Base-by-base conservation (phyloP, 1,140 invertebrate genomes). In the Tribolium castaneum region DNA sequence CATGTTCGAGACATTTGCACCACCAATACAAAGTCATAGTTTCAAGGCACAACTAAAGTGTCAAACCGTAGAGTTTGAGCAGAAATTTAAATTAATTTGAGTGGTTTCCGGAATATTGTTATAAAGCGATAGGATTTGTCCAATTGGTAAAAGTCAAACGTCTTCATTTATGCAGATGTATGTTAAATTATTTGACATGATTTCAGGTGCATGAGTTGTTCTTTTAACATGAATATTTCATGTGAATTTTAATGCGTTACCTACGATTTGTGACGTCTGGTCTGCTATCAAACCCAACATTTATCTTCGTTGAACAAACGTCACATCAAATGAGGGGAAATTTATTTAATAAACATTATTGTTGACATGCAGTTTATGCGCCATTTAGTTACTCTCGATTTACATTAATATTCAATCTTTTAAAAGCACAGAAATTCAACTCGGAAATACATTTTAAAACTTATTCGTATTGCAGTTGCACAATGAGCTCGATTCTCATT, bases 61-160 rank as follows among this genome's bases (percentile, higher is more conserved):
- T 35, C 59, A 35, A 35, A 35, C 25, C 9, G 59, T 2, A 35
- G 25, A 35, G 12, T 13, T 22, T 19, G 54, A n/a, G 2, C 59
- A 13, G 59, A 66, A 34, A 66, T 66, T 66, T 66, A 66, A 66
- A 66, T 66, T 66, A 66, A 66, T 66, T 66, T 66, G 30, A 35
- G 59, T 66, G 59, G 59, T 66, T 66, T 34, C 59, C 22, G 14
- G 59, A 66, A 66, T 66, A 66, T 12, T 35, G 19, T 66, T 66
- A 35, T 30, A 35, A 35, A 35, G 16, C 16, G 16, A 19, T 19
- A n/a, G n/a, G n/a, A n/a, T n/a, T n/a, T n/a, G n/a, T n/a, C n/a
- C n/a, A n/a, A n/a, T n/a, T n/a, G n/a, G n/a, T n/a, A n/a, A n/a
- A n/a, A n/a, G n/a, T n/a, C n/a, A n/a, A n/a, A n/a, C n/a, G n/a